Conservation (phyloP, 2,888 invertebrate genomes). For the Itoplectis maculator region DNA sequence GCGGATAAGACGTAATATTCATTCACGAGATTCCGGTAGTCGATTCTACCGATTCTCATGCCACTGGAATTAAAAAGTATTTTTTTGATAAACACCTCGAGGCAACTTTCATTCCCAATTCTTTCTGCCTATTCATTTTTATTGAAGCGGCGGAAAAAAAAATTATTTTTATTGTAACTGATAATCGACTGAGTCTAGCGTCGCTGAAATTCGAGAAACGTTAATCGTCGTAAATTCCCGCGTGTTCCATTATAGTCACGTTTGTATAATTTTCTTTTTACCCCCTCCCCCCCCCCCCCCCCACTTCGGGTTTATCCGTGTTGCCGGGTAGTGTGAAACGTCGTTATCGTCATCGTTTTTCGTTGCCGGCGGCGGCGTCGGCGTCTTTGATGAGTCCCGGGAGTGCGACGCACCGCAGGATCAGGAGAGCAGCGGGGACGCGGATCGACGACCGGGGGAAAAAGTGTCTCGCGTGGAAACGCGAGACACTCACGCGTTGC, state of each 20-base stretch:
- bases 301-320: not conserved
- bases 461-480: conserved; percentile 58
- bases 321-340: conserved; percentile 54
- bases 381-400: conserved; percentile 72
- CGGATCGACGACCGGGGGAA: conserved; percentile 64
- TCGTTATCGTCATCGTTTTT: conserved; percentile 67
- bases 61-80: not conserved
- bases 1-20: too few species aligned
- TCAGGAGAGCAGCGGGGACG: conserved; percentile 36
- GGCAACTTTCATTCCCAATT: not conserved
- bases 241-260: conserved; percentile 14
- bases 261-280: conserved; percentile 37
- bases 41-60: not conserved
- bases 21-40: too few species aligned
- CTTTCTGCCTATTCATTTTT: not conserved
- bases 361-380: conserved; percentile 57
- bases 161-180: not conserved
- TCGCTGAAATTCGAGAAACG: not conserved
- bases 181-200: not conserved
- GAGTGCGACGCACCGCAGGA: conserved; percentile 25
- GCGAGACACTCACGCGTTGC: conserved; percentile 52
- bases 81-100: not conserved
- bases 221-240: conserved; percentile 1
- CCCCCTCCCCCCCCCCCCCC: too few species aligned
- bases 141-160: not conserved